phyloP scores from a whole-genome alignment of 2,888 invertebrate genomes.

The Conistra vaccinii region DNA sequence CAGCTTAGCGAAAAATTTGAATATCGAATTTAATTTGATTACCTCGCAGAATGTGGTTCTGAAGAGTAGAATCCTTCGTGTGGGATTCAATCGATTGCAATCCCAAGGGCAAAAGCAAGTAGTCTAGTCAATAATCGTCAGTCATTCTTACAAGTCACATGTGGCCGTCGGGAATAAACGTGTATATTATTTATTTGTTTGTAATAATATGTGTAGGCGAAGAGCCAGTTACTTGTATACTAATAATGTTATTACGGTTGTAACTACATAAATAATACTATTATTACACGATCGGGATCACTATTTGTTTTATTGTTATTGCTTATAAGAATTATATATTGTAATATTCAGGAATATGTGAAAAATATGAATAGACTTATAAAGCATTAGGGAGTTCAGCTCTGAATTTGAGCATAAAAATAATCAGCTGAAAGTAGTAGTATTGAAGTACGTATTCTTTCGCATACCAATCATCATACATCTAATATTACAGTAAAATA shows the following conservation, averaged over 20 bases:
- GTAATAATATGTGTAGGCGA: neutral
- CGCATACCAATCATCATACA: too few species aligned
- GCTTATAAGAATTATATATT: neutral
- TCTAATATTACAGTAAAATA: neutral
- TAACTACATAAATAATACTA: neutral
- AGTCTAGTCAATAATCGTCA: neutral
- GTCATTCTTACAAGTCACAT: neutral
- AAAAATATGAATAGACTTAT: neutral
- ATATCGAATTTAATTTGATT: neutral
- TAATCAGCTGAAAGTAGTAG: neutral
- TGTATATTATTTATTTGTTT: constrained; percentile 1
- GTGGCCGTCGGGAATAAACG: neutral
- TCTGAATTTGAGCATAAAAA: neutral
- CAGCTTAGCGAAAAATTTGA: neutral
- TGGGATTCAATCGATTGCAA: too few species aligned
- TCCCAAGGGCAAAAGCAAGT: neutral
- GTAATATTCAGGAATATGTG: neutral
- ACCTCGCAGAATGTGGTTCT: too few species aligned
- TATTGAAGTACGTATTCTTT: neutral
- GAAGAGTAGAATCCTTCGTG: too few species aligned
- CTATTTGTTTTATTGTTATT: constrained; percentile 16
- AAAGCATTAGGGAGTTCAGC: neutral
- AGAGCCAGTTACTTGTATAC: neutral
- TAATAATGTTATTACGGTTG: constrained; percentile 14
- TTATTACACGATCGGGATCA: neutral